Evolutionary conservation across 2,888 invertebrate species (phyloP), one percentile per base, ranked within the genome.

Genomic region (Brachyptera putata): DNA sequence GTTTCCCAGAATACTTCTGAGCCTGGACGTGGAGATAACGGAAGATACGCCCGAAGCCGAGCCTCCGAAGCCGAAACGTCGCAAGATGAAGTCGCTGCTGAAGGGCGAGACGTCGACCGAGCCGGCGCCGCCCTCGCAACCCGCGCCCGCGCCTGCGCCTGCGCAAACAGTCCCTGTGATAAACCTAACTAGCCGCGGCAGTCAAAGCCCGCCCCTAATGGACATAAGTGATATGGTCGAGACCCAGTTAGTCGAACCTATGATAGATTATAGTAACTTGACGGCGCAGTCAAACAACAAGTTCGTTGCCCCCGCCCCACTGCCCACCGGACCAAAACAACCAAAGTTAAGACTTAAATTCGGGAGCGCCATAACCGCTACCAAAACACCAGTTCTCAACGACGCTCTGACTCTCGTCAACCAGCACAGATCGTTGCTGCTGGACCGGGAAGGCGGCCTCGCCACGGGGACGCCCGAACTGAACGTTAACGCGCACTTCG

Each of bases 401-500:
- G n/a, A n/a, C n/a, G n/a, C n/a, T n/a, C n/a, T n/a, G n/a, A n/a
- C n/a, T n/a, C n/a, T n/a, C n/a, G n/a, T n/a, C n/a, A n/a, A n/a
- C n/a, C n/a, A n/a, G n/a, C n/a, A n/a, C n/a, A n/a, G n/a, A n/a
- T n/a, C n/a, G n/a, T n/a, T n/a, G n/a, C n/a, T n/a, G n/a, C n/a
- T n/a, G n/a, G n/a, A n/a, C n/a, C n/a, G n/a, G n/a, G n/a, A n/a
- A n/a, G n/a, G n/a, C n/a, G n/a, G n/a, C n/a, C n/a, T n/a, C n/a
- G n/a, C n/a, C n/a, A n/a, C n/a, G n/a, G n/a, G n/a, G n/a, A n/a
- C n/a, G 11, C 43, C 22, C 22, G 46, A 91, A 70, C 81, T 91
- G 79, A 86, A 87, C 57, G 74, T 91, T 14, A 84, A 84, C 37
- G 88, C 87, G 24, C 84, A 84, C 68, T 81, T 90, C 53, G 89